Percentiles rank a stretch among this genome's conserved stretches.
phyloP scores from a whole-genome alignment of 2,113 vertebrate species.

The Rhynchopsitta pachyrhyncha region DNA sequence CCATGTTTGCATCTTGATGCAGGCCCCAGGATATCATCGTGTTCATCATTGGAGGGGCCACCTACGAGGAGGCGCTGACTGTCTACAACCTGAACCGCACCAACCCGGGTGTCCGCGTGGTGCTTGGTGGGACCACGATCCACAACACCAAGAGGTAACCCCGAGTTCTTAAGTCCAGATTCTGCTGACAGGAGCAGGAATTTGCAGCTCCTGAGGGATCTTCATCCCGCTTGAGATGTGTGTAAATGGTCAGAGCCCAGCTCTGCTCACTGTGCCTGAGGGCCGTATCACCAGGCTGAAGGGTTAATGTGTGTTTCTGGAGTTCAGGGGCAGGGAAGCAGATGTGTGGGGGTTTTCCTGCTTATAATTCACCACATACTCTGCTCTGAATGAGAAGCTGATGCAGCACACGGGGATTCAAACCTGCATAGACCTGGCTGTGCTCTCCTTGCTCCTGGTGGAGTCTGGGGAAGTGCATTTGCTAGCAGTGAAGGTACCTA shows the following conservation, averaged over 20 bases:
- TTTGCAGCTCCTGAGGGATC: neutral
- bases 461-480: neutral
- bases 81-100: slow-evolving; percentile 92
- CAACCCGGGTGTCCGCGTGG: slow-evolving; percentile 87
- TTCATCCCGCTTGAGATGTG: neutral
- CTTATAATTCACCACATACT: neutral
- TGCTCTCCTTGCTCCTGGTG: neutral
- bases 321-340: neutral
- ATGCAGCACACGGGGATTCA: neutral
- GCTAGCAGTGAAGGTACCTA: neutral
- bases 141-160: slow-evolving; percentile 91
- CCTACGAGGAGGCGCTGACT: slow-evolving; percentile 88
- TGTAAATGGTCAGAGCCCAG: neutral
- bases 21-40: slow-evolving; percentile 94
- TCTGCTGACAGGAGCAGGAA: neutral
- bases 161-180: fast-evolving
- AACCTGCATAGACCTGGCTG: neutral
- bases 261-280: neutral
- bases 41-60: slow-evolving; percentile 93
- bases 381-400: neutral
- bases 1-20: neutral
- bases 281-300: neutral
- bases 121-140: slow-evolving; percentile 89
- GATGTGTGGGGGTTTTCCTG: neutral
- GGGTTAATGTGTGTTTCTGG: neutral